phyloP scores from a whole-genome alignment of 2,888 invertebrate genomes.

The Lasioglossum marginatum region DNA sequence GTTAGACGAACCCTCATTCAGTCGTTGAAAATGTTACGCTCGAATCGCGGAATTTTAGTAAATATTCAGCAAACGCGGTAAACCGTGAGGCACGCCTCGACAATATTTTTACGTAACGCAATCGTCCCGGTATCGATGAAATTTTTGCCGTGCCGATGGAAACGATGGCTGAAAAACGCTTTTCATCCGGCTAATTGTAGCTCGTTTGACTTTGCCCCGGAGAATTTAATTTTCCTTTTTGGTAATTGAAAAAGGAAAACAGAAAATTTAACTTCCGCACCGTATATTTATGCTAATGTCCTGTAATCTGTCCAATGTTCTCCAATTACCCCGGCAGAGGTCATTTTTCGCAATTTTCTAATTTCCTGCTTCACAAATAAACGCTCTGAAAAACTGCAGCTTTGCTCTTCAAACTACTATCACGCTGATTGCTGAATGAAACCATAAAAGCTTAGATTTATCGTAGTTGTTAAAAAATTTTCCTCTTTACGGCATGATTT shows the following conservation, averaged over 20 bases:
- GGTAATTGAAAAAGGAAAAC: not conserved
- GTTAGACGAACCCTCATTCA: not conserved
- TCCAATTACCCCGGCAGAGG: not conserved
- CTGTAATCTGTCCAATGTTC: not conserved
- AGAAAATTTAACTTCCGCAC: not conserved
- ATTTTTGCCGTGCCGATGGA: slow-evolving; percentile 1
- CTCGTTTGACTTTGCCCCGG: not conserved
- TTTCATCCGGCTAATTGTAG: not conserved
- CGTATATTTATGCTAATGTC: not conserved
- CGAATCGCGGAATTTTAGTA: slow-evolving; percentile 20
- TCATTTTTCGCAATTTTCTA: slow-evolving; percentile 7
- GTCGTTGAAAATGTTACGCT: not conserved
- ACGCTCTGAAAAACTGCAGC: slow-evolving; percentile 8
- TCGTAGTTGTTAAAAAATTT: not conserved
- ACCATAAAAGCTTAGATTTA: not conserved
- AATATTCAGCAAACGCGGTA: not conserved
- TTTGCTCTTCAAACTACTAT: not conserved
- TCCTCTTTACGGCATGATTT: not conserved
- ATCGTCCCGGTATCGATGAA: slow-evolving; percentile 19
- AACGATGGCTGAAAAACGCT: not conserved
- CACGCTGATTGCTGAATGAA: not conserved
- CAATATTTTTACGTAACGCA: slow-evolving; percentile 43
- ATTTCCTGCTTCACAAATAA: not conserved
- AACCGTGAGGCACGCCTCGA: slow-evolving; percentile 7
- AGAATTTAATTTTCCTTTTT: not conserved